Conservation (phyloP, 1,140 invertebrate genomes). For the Nixonia krombeini region DNA sequence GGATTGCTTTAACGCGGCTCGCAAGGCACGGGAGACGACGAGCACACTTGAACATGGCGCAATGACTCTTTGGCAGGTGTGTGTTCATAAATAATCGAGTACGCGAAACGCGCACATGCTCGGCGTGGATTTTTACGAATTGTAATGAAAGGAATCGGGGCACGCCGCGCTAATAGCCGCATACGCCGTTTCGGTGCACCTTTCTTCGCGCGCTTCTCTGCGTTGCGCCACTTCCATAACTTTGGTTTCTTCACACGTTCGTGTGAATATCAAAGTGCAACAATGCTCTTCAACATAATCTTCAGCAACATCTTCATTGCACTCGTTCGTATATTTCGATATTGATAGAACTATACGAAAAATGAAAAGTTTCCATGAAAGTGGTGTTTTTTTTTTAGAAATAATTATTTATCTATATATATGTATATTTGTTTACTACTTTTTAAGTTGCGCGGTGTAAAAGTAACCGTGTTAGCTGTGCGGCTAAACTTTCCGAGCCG, state of each 20-base stretch:
- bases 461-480: neutral
- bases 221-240: neutral
- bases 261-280: too few species aligned
- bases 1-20: too few species aligned
- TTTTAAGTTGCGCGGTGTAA: too few species aligned
- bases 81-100: conserved; percentile 31
- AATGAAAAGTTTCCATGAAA: too few species aligned
- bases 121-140: conserved; percentile 34
- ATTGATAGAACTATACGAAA: too few species aligned
- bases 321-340: too few species aligned
- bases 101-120: conserved; percentile 24
- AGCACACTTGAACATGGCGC: conserved; percentile 6
- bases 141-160: conserved; percentile 43
- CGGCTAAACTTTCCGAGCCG: conserved; percentile 14
- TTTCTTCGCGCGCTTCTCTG: conserved; percentile 12
- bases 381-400: too few species aligned
- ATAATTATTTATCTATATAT: too few species aligned
- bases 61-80: conserved; percentile 40
- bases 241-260: neutral
- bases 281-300: too few species aligned
- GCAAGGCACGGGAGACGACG: neutral
- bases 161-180: conserved; percentile 26
- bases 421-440: too few species aligned
- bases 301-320: too few species aligned
- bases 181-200: conserved; percentile 17